Evolutionary conservation across 2,113 vertebrate genomes (phyloP).

Genomic region (Peromyscus californicus): DNA sequence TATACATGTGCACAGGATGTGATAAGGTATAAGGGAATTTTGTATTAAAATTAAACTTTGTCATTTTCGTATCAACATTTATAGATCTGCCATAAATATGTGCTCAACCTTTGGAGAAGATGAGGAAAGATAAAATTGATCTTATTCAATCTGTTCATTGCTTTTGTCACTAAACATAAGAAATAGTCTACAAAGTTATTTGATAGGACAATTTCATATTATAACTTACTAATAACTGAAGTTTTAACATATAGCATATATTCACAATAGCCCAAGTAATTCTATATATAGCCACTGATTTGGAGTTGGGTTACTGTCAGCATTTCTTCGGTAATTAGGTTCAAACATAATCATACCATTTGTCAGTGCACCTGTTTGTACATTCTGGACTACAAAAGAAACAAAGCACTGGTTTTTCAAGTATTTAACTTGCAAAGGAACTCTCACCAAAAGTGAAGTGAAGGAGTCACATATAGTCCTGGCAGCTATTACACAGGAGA

Average conservation of each 20-base stretch:
- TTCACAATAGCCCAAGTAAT: not conserved
- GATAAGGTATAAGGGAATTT: not conserved
- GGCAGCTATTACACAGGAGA: not conserved
- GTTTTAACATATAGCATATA: not conserved
- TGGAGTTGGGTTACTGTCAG: not conserved
- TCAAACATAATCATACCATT: not conserved
- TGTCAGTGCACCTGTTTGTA: not conserved
- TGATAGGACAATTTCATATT: not conserved
- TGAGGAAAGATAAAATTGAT: not conserved
- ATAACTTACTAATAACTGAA: not conserved
- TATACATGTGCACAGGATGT: rapidly evolving
- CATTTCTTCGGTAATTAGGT: slow-evolving; percentile 31
- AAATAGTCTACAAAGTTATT: slow-evolving; percentile 1
- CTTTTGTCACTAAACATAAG: not conserved
- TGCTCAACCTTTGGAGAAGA: not conserved
- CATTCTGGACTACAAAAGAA: not conserved
- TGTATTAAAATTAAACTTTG: slow-evolving; percentile 15
- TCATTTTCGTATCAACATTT: slow-evolving; percentile 38
- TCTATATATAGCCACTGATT: not conserved
- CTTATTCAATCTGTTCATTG: slow-evolving; percentile 4
- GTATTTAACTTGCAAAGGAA: not conserved
- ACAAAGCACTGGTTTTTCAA: not conserved
- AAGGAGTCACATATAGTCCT: not conserved
- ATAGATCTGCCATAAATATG: slow-evolving; percentile 42
- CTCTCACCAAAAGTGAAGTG: not conserved